Evolutionary conservation across 2,797 vertebrate species (phyloP).

Genomic region (Falco cherrug): DNA sequence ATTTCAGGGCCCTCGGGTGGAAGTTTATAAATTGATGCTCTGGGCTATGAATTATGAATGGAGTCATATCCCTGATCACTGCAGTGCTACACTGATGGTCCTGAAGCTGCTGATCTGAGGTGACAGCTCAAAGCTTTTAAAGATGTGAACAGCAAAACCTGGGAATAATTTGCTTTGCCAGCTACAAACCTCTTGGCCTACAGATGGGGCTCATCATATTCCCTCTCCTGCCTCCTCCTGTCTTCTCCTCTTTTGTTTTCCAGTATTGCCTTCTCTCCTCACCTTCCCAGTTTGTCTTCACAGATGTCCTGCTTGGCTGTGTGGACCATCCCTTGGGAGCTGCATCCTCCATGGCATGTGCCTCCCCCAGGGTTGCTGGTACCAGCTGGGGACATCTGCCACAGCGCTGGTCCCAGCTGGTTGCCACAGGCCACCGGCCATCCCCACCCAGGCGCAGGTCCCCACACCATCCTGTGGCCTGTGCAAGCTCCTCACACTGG

Average conservation of each 20-base stretch:
- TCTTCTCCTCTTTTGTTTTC: not conserved
- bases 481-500: not conserved
- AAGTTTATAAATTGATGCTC: not conserved
- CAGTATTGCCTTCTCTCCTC: not conserved
- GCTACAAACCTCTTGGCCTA: not conserved
- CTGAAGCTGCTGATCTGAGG: slow-evolving; percentile 1
- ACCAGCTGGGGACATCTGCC: not conserved
- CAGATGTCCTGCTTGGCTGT: not conserved
- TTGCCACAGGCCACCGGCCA: not conserved
- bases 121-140: not conserved
- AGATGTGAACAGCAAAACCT: not conserved
- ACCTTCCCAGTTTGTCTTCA: not conserved
- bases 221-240: not conserved
- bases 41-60: slow-evolving; percentile 19
- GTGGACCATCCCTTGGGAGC: not conserved
- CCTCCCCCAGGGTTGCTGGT: not conserved
- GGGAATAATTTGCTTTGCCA: not conserved
- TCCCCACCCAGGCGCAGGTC: not conserved
- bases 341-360: not conserved
- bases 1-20: not conserved
- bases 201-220: not conserved
- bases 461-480: not conserved
- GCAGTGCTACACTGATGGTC: not conserved
- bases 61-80: not conserved
- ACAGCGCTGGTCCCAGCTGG: not conserved